Evolutionary conservation across 2,888 invertebrate genomes (phyloP), one percentile per base, ranked within the genome.

Genomic region (Ichneumoninae sp.): DNA sequence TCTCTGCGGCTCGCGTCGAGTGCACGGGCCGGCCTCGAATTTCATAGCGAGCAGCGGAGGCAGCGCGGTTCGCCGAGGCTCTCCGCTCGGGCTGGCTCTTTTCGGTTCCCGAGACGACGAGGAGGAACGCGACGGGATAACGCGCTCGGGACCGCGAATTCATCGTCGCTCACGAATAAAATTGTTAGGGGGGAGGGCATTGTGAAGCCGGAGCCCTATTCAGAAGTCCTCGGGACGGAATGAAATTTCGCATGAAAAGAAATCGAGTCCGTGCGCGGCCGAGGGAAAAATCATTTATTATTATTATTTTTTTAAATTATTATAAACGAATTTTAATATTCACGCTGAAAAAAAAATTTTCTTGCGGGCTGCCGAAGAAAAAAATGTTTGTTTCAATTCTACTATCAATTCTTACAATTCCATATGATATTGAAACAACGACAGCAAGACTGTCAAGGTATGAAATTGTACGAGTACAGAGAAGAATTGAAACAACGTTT

Each of bases 1-100:
- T 33, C 26, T 16, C 30, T 36, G 4, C 50, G 6, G 26, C 52
- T n/a, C 54, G 69, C 54, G 69, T 30, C 50, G 78, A 60, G 60
- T 78, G 78, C 54, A 47, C 54, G 40, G 44, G 26, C 30, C 80
- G 86, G 85, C 86, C 86, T 86, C 86, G 81, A 86, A 86, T 86
- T 86, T 86, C 86, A 84, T 84, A 82, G 77, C 33, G 75, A 57
- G 57, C 10, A 26, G 8, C 57, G 7, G 57, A 54, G 40, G 40
- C 6, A 19, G 33, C 26, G 50, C 57, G 22, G 60, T 47, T 30
- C 22, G 68, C 22, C 33, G 30, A 52, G 19, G 13, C 30, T 8
- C n/a, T 30, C 16, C 26, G 52, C 52, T 44, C 30, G 52, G n/a
- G 71, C 19, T 22, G 33, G 54, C 63, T 57, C 50, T 79, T 52